A percentile compares a stretch with the other conserved stretches of the same genome.
Conservation (phyloP, 2,113 vertebrate species). For the Lynx canadensis region DNA sequence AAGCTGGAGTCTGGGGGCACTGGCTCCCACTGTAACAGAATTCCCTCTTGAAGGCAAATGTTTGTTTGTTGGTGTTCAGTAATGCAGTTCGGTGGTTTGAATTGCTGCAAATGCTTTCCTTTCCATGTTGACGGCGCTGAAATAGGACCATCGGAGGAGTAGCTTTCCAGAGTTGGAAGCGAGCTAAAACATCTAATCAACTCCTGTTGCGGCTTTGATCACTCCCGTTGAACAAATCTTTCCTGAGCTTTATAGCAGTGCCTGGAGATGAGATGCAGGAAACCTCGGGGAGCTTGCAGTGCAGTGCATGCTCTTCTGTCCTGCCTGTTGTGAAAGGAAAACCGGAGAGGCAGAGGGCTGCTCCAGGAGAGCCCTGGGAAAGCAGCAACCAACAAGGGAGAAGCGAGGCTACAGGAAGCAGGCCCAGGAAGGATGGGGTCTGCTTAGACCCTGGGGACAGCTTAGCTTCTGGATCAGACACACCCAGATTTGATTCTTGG, state of each 20-base stretch:
- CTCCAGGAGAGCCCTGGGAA: neutral
- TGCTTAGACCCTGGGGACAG: neutral
- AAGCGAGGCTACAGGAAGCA: neutral
- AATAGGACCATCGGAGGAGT: neutral
- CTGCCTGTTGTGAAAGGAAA: neutral
- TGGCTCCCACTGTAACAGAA: neutral
- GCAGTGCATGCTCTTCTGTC: neutral
- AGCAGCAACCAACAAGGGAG: neutral
- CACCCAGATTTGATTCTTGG: neutral
- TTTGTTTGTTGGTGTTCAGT: neutral
- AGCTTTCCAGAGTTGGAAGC: neutral
- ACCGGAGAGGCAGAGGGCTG: no score
- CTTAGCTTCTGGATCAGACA: neutral
- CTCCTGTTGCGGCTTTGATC: neutral
- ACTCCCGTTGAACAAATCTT: neutral
- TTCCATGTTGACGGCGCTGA: neutral
- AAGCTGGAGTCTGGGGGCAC: neutral
- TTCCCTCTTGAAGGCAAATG: neutral
- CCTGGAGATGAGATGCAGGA: neutral
- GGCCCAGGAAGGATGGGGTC: neutral
- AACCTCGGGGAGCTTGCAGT: neutral
- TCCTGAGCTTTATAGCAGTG: neutral
- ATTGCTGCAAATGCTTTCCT: neutral
- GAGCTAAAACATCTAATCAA: neutral
- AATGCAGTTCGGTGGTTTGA: neutral